Base-by-base conservation (phyloP, 2,113 vertebrate species). In the Seriola dumerili region DNA sequence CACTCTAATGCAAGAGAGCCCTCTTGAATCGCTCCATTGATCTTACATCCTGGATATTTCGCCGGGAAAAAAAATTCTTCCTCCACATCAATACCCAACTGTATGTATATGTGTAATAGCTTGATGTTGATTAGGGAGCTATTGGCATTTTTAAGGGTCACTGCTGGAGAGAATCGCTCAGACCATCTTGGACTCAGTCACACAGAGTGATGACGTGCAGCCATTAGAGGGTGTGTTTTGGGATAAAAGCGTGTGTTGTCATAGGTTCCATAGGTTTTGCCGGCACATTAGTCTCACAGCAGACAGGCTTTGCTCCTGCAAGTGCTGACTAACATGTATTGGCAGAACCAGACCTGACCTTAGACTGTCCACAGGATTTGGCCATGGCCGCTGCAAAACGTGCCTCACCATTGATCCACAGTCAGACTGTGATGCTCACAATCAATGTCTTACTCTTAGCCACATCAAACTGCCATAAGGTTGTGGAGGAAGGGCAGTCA, bases 21-120 rank as follows among this genome's bases (percentile, higher is more conserved):
- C 76, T 68, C 87, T 90, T 82, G 80, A 86, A 84, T 87, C 46
- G 80, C 78, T 70, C 70, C 85, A 92, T 90, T 85, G 90, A 92
- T 92, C 84, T 89, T 75, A 66, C 75, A 78, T 91, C 73, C 72
- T 59, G 72, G 58, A 83, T 82, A 72, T 88, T 91, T 88, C 72
- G 73, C 67, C 36, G 0, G 46, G 70, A 76, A 61, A 84, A 61
- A 84, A 86, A 85, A 67, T 25, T 58, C 59, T 57, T 52, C 71
- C 29, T 55, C 3, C 3, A 6, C 80, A 42, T 88, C 87, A 74
- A 88, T 91, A 82, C 44, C 52, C 36, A 21, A 63, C 85, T 86
- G 76, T 84, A 86, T 81, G 84, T 78, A 83, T 81, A 76, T 80
- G 79, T 85, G 80, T 79, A 87, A 76, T 72, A 83, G 87, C 74